Conservation (phyloP, 2,888 invertebrate genomes). For the Hydrotaea cyrtoneurina region DNA sequence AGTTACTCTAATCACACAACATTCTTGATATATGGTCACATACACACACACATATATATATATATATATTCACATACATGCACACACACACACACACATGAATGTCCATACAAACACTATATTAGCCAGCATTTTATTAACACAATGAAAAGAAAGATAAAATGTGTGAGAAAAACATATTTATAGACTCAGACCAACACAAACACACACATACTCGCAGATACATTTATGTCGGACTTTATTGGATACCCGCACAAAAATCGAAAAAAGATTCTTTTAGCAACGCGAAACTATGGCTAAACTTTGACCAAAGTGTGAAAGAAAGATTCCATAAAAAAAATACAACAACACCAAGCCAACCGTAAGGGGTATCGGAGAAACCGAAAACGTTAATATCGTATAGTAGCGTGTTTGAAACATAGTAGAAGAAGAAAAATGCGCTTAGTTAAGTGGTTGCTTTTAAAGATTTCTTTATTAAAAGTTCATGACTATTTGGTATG, state of each 20-base stretch:
- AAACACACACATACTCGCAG: background rate
- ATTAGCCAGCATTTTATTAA: constrained; percentile 36
- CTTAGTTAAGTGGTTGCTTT: background rate
- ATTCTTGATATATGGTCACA: constrained; percentile 4
- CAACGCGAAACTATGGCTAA: constrained; percentile 32
- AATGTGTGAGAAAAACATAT: constrained; percentile 34
- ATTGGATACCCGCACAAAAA: background rate
- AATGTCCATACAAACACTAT: background rate
- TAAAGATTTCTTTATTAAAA: constrained; percentile 11
- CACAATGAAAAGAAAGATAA: constrained; percentile 35
- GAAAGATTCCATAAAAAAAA: constrained; percentile 3
- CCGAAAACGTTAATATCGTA: background rate
- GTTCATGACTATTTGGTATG: constrained; percentile 14
- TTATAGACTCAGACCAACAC: background rate
- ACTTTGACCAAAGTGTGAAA: constrained; percentile 53
- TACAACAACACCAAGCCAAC: background rate
- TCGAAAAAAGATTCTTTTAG: background rate
- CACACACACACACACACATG: background rate
- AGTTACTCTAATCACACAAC: constrained; percentile 47
- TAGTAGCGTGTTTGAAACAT: background rate
- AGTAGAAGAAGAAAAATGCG: background rate
- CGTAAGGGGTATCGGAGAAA: background rate
- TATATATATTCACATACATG: background rate
- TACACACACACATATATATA: background rate
- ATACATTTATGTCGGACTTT: background rate